Percentiles rank a stretch among this genome's conserved stretches.
Evolutionary conservation across 2,113 vertebrate species (phyloP).

Genomic region (Varanus salvator): DNA sequence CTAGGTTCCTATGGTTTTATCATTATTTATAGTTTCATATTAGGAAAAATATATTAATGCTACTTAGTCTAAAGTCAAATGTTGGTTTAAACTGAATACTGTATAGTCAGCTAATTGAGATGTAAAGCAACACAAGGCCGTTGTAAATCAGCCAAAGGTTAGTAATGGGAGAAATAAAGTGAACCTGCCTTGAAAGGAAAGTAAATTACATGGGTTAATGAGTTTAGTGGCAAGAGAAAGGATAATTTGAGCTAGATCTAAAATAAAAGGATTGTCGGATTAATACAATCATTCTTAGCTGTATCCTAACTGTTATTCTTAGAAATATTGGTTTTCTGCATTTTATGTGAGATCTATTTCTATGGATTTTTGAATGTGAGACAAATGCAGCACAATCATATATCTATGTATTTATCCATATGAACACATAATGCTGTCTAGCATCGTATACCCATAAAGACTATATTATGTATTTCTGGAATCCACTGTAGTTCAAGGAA

Average conservation of each 20-base stretch:
- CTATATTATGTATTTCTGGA: not conserved
- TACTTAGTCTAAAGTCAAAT: not conserved
- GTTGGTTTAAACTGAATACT: not conserved
- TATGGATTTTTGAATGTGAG: not conserved
- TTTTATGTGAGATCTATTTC: not conserved
- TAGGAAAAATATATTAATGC: not conserved
- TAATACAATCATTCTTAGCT: not conserved
- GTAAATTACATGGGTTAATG: constrained; percentile 24
- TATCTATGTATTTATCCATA: not conserved
- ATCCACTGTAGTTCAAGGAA: not conserved
- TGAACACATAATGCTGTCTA: not conserved
- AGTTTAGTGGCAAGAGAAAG: constrained; percentile 13
- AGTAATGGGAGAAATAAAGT: constrained; percentile 28
- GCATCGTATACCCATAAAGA: not conserved
- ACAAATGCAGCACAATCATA: not conserved
- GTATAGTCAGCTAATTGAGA: constrained; percentile 6
- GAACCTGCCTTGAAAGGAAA: constrained; percentile 9
- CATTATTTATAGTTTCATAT: constrained; percentile 2
- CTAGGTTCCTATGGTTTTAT: not conserved
- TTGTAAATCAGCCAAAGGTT: constrained; percentile 34
- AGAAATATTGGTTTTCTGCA: not conserved
- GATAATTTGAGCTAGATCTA: not conserved
- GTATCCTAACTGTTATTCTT: not conserved
- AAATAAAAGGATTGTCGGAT: constrained; percentile 19
- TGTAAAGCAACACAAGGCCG: not conserved